phyloP scores from a whole-genome alignment of 2,797 vertebrate species.

The Antennarius maculatus region DNA sequence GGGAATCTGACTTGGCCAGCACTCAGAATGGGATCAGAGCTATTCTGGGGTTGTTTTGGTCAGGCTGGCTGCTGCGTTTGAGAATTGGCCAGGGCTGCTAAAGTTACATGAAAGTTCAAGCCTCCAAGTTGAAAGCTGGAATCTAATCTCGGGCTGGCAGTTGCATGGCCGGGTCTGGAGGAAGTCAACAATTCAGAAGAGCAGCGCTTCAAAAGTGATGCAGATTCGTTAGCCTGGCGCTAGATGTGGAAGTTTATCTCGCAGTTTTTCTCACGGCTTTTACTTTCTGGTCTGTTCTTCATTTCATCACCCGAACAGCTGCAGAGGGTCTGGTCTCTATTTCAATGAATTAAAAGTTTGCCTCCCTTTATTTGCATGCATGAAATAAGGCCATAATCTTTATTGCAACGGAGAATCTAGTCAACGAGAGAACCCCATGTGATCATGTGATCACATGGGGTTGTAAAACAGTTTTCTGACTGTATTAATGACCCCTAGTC shows the following conservation, averaged over 20 bases:
- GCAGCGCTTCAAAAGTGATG: slow-evolving; percentile 45
- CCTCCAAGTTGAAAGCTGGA: slow-evolving; percentile 52
- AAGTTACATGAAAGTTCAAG: slow-evolving; percentile 62
- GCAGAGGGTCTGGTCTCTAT: slow-evolving; percentile 13
- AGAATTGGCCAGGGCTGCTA: slow-evolving; percentile 54
- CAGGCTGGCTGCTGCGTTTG: slow-evolving; percentile 40
- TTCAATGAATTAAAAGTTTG: slow-evolving; percentile 15
- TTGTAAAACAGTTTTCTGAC: no score
- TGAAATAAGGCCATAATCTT: background rate
- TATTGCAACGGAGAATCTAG: no score
- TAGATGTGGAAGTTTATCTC: slow-evolving; percentile 60
- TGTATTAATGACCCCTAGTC: no score
- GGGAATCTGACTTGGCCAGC: slow-evolving; percentile 67
- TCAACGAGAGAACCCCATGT: no score
- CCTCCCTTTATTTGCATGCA: background rate
- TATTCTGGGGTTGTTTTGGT: slow-evolving; percentile 76
- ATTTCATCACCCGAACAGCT: slow-evolving; percentile 42
- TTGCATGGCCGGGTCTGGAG: slow-evolving; percentile 49
- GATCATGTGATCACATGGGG: no score
- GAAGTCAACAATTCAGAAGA: slow-evolving; percentile 58
- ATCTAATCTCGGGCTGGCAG: slow-evolving; percentile 57
- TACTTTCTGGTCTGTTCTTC: slow-evolving; percentile 43
- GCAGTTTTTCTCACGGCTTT: slow-evolving; percentile 40
- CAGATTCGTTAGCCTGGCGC: slow-evolving; percentile 46
- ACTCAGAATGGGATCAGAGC: slow-evolving; percentile 61